Base-by-base conservation (phyloP, 2,113 vertebrate species). In the Malaclemys terrapin region DNA sequence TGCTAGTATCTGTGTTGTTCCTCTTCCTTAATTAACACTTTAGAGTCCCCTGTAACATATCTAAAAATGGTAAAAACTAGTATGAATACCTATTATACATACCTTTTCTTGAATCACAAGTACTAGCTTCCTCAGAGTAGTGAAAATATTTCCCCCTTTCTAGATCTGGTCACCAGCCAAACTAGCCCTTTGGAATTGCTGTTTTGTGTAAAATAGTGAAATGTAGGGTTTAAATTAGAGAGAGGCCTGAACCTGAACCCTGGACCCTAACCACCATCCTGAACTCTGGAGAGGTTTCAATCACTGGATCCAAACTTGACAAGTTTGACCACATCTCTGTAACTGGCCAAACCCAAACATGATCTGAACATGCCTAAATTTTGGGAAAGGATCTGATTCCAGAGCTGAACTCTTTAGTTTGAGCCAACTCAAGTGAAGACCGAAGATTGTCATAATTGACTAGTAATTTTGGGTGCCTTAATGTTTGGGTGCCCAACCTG, bases 121-220 rank as follows among this genome's bases (percentile, higher is more conserved):
- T 69, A 69, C 7, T n/a, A 69, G 35, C 62, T 69, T 69, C 16
- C 35, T 72, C n/a, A n/a, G 20, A 0, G 20, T 11, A 5, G 47
- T n/a, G 76, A 82, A 5, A 9, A 17, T 8, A 57, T 0, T 81
- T 25, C 85, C 75, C 75, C 5, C 38, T 94, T 93, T 96, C 29
- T 50, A 95, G 50, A 57, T 82, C 78, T 91, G 65, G 80, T 53
- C 12, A 78, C 53, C 76, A 80, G 29, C 7, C 52, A 29, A 31
- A 92, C 86, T 92, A 89, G 19, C 31, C 53, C 91, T 89, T 92
- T 92, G 14, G 50, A 24, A 59, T 84, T 6, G 0, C 89, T 85
- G 69, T 88, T 93, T 8, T 85, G 19, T 83, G 24, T 59, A 95
- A 95, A 95, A 91, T 93, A 3, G 79, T 88, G 83, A 95, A 91